Evolutionary conservation across 2,888 invertebrate genomes (phyloP), one percentile per base, ranked within the genome.

Genomic region (Scaptomyza reducta): DNA sequence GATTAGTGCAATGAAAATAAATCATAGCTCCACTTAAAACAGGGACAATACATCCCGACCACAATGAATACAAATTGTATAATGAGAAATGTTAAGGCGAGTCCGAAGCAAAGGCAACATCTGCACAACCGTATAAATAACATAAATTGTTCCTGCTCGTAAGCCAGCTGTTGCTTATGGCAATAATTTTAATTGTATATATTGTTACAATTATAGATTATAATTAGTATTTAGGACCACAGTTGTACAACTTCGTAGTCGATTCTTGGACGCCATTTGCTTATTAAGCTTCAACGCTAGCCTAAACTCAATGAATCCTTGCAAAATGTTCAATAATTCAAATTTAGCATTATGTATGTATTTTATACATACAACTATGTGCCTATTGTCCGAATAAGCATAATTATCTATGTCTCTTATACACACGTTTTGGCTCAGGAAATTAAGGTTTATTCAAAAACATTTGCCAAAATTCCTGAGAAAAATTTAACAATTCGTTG

Each of bases 21-120:
- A 59, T 25, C 6, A 41, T 22, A n/a, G 22, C n/a, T n/a, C 4
- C 25, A 22, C 22, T 10, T 22, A 4, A 1, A 63, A 11, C 45
- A n/a, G n/a, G n/a, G n/a, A n/a, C n/a, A n/a, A 40, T 33, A 45
- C 9, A 1, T 3, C 9, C 10, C 9, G 13, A 31, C 44, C 14
- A 16, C 61, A 61, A 14, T 35, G 16, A 44, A 55, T 33, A 10
- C 38, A 25, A 44, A 33, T 13, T 27, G 18, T 9, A 9, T 33
- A 50, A 55, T 25, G 11, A 14, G 44, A 16, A 40, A 50, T 56
- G 33, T 16, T 14, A 38, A 38, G 10, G n/a, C 35, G 13, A 35
- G 1, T 49, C 22, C 6, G 13, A 14, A n/a, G 1, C 14, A n/a
- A 33, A 5, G 14, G 18, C 14, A 14, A 9, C 38, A 38, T 38